Conservation (phyloP, 2,113 vertebrate species). For the Taurulus bubalis region DNA sequence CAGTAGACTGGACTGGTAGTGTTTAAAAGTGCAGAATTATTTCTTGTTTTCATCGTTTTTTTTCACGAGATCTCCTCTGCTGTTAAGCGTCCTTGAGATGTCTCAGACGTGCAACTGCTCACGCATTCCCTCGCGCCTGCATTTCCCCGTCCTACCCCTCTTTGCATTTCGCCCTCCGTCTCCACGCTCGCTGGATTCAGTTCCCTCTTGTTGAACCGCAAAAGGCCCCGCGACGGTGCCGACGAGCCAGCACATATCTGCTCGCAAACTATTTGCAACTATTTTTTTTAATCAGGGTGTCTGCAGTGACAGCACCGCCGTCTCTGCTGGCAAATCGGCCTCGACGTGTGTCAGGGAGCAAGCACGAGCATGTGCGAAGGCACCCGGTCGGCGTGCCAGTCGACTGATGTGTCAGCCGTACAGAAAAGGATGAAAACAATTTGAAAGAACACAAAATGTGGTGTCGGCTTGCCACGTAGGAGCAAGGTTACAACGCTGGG, state of each 20-base stretch:
- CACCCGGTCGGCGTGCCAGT: constrained; percentile 67
- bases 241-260: constrained; percentile 69
- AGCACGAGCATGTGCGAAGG: constrained; percentile 73
- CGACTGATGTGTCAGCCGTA: constrained; percentile 68
- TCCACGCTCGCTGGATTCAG: constrained; percentile 58
- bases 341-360: constrained; percentile 67
- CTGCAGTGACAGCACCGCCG: constrained; percentile 69
- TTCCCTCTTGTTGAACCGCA: constrained; percentile 61
- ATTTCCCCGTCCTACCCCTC: background rate
- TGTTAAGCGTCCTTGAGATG: background rate
- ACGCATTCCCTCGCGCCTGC: background rate
- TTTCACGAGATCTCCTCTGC: background rate
- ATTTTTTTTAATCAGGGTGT: constrained; percentile 73
- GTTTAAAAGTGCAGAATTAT: background rate
- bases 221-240: constrained; percentile 37
- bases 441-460: constrained; percentile 51
- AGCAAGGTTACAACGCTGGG: constrained; percentile 52
- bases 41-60: background rate
- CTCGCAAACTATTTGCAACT: constrained; percentile 65
- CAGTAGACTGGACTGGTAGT: background rate
- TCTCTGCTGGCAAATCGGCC: constrained; percentile 63
- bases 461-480: constrained; percentile 59
- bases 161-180: constrained; percentile 23
- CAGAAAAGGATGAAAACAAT: constrained; percentile 62
- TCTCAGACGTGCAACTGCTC: background rate